A percentile compares a stretch with the other conserved stretches of the same genome.
Conservation (phyloP, 2,888 invertebrate species). For the Ormyrus nitidulus region DNA sequence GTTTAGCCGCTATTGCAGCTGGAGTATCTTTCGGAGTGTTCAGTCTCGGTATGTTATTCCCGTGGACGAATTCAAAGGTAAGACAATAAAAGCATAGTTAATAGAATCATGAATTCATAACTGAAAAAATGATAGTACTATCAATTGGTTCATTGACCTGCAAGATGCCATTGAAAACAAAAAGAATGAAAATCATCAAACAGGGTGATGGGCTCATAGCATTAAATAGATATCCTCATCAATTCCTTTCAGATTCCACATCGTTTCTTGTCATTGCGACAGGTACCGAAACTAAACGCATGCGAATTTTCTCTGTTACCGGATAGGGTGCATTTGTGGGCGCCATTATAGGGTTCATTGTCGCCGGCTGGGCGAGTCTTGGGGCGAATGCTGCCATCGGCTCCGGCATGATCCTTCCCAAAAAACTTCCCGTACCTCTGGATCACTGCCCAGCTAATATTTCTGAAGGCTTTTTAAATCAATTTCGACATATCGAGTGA, state of each 20-base stretch:
- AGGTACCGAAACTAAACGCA: conserved; percentile 47
- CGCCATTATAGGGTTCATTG: conserved; percentile 79
- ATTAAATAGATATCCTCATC: conserved; percentile 37
- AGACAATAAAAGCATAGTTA: conserved; percentile 59
- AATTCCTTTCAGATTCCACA: conserved; percentile 48
- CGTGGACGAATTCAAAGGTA: conserved; percentile 87
- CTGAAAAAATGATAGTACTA: too few species aligned
- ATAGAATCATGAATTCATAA: too few species aligned
- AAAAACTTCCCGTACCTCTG: conserved; percentile 77
- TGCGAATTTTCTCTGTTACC: conserved; percentile 55
- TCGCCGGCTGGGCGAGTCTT: conserved; percentile 81
- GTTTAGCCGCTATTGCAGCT: conserved; percentile 89
- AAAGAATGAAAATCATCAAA: too few species aligned
- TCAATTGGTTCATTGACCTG: too few species aligned
- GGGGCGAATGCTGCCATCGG: conserved; percentile 83
- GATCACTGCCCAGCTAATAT: conserved; percentile 74
- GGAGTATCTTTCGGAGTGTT: conserved; percentile 90
- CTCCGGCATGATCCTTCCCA: conserved; percentile 78
- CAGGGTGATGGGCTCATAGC: conserved; percentile 32
- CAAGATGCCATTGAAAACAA: too few species aligned
- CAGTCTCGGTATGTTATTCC: conserved; percentile 88
- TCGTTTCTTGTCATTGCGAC: conserved; percentile 26
- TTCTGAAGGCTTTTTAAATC: conserved; percentile 65
- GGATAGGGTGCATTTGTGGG: conserved; percentile 76
- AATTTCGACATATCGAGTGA: conserved; percentile 62